Evolutionary conservation across 2,888 invertebrate genomes (phyloP).

Genomic region (Ypsolopha scabrella): DNA sequence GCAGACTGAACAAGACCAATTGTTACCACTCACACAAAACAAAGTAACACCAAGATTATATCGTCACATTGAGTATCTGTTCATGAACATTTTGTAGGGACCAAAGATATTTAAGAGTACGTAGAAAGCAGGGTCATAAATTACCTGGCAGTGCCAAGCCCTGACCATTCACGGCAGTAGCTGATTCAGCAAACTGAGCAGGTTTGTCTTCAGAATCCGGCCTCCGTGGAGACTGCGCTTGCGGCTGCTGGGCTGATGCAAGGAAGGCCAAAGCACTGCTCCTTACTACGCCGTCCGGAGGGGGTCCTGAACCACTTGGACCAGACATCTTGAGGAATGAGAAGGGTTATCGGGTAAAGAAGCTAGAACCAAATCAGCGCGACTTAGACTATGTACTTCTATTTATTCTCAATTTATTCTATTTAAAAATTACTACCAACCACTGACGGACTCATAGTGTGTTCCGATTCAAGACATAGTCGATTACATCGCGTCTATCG

Average conservation of each 20-base stretch:
- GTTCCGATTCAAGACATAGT: too few species aligned
- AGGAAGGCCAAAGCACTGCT: constrained; percentile 51
- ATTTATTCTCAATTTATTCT: neutral
- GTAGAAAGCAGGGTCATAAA: constrained; percentile 25
- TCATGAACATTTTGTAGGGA: neutral
- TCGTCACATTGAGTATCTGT: neutral
- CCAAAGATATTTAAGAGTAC: too few species aligned
- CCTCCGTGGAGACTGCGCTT: constrained; percentile 10
- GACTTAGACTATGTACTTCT: too few species aligned
- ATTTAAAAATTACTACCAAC: too few species aligned
- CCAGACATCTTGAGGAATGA: constrained; percentile 27
- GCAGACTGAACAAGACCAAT: too few species aligned
- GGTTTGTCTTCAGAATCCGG: too few species aligned
- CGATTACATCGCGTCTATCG: too few species aligned
- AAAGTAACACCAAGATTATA: too few species aligned
- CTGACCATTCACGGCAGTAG: neutral
- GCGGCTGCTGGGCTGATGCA: constrained; percentile 38
- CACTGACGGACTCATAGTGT: too few species aligned
- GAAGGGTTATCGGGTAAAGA: neutral
- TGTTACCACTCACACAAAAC: too few species aligned
- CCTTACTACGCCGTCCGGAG: constrained; percentile 33
- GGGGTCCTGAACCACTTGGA: constrained; percentile 18
- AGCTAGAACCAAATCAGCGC: neutral
- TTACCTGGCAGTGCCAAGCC: constrained; percentile 11
- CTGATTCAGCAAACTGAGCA: too few species aligned